Percentiles rank a stretch among this genome's conserved stretches.
phyloP scores from a whole-genome alignment of 2,888 invertebrate genomes.

The Apoda limacodes region DNA sequence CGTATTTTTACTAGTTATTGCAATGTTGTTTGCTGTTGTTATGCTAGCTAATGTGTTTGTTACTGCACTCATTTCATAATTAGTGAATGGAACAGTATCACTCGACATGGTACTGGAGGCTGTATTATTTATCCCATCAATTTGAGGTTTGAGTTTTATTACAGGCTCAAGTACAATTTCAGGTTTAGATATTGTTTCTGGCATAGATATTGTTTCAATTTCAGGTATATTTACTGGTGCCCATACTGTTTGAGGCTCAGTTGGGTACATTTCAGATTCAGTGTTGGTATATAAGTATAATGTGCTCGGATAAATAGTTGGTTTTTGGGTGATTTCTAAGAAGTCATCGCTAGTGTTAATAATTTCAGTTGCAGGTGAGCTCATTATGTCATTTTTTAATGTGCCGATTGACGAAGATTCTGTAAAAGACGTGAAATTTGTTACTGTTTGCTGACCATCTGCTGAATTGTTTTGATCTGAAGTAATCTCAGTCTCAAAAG shows the following conservation, averaged over 20 bases:
- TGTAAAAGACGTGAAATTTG: no score
- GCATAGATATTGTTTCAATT: conserved; percentile 21
- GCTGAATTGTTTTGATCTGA: conserved; percentile 32
- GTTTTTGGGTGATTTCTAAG: conserved; percentile 40
- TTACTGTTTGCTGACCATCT: no score
- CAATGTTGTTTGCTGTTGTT: no score
- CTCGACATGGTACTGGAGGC: no score
- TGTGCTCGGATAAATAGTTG: conserved; percentile 39
- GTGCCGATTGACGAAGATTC: no score
- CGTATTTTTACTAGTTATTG: no score
- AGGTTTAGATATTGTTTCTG: conserved; percentile 12
- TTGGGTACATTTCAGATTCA: conserved; percentile 23
- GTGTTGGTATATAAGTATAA: conserved; percentile 28
- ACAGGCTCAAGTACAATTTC: no score
- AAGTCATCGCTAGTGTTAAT: conserved; percentile 51
- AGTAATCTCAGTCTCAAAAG: conserved; percentile 14
- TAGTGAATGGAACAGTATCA: no score
- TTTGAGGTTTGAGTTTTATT: no score
- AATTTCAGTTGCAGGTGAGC: conserved; percentile 39
- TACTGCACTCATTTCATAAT: no score
- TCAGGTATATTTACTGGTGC: conserved; percentile 5
- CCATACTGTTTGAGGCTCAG: conserved; percentile 2
- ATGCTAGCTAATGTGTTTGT: no score
- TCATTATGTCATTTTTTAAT: conserved; percentile 37
- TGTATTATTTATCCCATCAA: no score